A percentile compares a stretch with the other conserved stretches of the same genome.
Evolutionary conservation across 1,140 invertebrate species (phyloP).

Genomic region (Holcopasites calliopsidis): DNA sequence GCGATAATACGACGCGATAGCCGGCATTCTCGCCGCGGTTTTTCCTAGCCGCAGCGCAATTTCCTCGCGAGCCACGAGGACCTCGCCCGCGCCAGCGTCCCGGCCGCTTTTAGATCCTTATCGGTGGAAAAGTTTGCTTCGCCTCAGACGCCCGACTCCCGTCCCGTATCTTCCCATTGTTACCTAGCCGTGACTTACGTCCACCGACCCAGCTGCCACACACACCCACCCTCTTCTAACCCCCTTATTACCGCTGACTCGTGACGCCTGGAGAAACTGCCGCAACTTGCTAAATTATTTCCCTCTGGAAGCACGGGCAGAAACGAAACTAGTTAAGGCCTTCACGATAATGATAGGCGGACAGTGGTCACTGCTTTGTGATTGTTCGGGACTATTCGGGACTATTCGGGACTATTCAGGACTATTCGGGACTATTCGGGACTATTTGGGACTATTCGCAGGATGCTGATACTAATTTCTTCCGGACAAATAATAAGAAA

Average conservation of each 20-base stretch:
- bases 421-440: too few species aligned
- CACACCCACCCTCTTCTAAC: background rate
- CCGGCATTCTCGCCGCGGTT: slow-evolving; percentile 1
- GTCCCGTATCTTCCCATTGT: slow-evolving; percentile 28
- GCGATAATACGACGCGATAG: slow-evolving; percentile 54
- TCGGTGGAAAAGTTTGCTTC: slow-evolving; percentile 35
- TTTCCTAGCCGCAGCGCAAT: slow-evolving; percentile 22
- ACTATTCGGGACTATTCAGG: too few species aligned
- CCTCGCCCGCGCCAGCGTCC: background rate
- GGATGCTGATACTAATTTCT: too few species aligned
- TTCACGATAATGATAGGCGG: slow-evolving; percentile 1
- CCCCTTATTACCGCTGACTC: slow-evolving; percentile 32
- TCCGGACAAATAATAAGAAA: too few species aligned
- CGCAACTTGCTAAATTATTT: slow-evolving; percentile 28
- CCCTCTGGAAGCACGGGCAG: background rate
- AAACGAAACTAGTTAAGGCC: background rate
- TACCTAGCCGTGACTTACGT: background rate
- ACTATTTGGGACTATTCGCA: too few species aligned
- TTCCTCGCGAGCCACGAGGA: slow-evolving; percentile 1
- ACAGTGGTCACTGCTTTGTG: too few species aligned
- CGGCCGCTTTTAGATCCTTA: slow-evolving; percentile 42
- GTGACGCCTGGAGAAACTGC: slow-evolving; percentile 11
- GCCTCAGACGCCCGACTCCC: slow-evolving; percentile 40
- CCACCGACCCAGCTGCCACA: background rate
- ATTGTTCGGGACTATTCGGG: too few species aligned